These are phyloP conservation scores for Falco punctatus DNA, from an alignment of 2,113 vertebrate genomes.

Conservation along the genomic window DNA sequence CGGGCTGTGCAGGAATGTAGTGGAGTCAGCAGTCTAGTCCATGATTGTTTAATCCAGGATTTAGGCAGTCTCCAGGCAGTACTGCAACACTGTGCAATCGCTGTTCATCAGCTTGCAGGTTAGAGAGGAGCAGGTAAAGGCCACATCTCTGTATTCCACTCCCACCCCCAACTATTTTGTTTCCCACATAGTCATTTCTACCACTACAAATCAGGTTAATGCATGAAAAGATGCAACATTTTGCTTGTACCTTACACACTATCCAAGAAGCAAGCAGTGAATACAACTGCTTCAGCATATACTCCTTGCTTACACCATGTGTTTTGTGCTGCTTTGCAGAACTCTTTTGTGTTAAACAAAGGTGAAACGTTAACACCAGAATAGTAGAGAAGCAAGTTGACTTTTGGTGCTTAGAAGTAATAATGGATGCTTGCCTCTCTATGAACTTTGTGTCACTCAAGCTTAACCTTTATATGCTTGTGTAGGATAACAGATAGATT, in stretches of 20 bases:
- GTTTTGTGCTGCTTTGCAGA: neutral
- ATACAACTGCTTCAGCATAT: neutral
- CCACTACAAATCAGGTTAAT: neutral
- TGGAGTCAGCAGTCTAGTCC: slow-evolving; percentile 7
- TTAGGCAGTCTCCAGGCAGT: neutral
- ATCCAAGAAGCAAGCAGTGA: neutral
- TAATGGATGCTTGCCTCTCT: slow-evolving; percentile 21
- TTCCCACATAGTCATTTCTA: neutral
- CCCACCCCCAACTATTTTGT: neutral
- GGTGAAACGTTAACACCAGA: neutral
- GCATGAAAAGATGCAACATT: neutral
- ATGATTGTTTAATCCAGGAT: slow-evolving; percentile 29
- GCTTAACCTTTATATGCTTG: slow-evolving; percentile 54
- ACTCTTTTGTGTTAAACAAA: slow-evolving; percentile 2
- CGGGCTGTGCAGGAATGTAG: neutral
- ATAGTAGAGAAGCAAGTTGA: neutral
- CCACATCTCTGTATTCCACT: neutral
- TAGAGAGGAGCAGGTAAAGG: neutral
- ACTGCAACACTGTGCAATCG: neutral
- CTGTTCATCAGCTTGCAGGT: neutral
- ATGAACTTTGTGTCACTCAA: slow-evolving; percentile 50
- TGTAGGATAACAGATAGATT: slow-evolving; percentile 48
- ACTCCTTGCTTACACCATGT: neutral
- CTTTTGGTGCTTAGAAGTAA: slow-evolving; percentile 26
- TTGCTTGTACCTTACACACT: neutral